Conservation (phyloP, 2,888 invertebrate species). For the Carabus problematicus region DNA sequence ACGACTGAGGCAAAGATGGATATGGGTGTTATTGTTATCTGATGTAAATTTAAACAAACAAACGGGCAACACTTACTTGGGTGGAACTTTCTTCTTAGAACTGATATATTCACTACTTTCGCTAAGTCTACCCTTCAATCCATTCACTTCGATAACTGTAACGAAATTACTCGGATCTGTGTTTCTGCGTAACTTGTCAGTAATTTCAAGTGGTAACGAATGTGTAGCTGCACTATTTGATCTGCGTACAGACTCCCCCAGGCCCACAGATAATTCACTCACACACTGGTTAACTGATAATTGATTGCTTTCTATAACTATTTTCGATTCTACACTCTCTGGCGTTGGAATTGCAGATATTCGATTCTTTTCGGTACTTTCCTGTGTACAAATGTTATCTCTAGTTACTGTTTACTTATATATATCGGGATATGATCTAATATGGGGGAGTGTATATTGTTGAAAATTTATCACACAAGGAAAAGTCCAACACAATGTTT, state of each 20-base stretch:
- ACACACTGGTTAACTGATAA: constrained; percentile 70
- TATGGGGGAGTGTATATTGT: background rate
- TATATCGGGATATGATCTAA: constrained; percentile 2
- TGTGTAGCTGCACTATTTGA: constrained; percentile 44
- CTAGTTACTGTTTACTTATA: background rate
- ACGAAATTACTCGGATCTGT: constrained; percentile 73
- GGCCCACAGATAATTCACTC: constrained; percentile 68
- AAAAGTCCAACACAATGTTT: too few species aligned
- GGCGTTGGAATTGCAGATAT: constrained; percentile 15
- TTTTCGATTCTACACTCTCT: constrained; percentile 22
- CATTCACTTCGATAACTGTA: constrained; percentile 89
- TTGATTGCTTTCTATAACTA: constrained; percentile 34
- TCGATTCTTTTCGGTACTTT: constrained; percentile 25
- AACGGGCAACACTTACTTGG: constrained; percentile 52
- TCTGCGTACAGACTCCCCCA: constrained; percentile 41
- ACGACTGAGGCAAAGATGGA: too few species aligned
- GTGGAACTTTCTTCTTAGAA: constrained; percentile 51
- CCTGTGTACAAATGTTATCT: constrained; percentile 18
- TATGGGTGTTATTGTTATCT: too few species aligned
- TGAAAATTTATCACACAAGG: background rate
- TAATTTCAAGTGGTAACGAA: constrained; percentile 37
- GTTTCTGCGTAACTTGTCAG: constrained; percentile 50
- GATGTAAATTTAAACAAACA: too few species aligned
- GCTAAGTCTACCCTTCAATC: constrained; percentile 62
- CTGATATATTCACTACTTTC: constrained; percentile 31